A percentile compares a stretch with the other conserved stretches of the same genome.
These are phyloP conservation scores for Pipistrellus pygmaeus DNA, from an alignment of 2,797 vertebrate species.

Conservation along the genomic window DNA sequence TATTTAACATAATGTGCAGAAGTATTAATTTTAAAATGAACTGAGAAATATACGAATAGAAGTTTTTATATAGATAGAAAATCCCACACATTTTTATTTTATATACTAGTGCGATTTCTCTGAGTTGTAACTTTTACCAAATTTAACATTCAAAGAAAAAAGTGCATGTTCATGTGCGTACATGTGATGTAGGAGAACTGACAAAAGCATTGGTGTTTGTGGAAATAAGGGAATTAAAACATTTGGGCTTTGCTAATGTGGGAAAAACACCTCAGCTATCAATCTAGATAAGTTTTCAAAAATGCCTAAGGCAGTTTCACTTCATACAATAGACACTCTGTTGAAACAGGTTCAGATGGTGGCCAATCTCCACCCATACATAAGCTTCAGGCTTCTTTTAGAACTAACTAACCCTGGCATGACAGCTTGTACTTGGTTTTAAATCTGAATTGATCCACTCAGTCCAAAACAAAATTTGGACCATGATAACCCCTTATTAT, in stretches of 20 bases:
- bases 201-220: not conserved
- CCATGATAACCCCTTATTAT: constrained; percentile 1
- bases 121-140: constrained; percentile 7
- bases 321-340: constrained; percentile 50
- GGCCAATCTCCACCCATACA: constrained; percentile 29
- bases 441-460: not conserved
- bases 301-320: constrained; percentile 54
- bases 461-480: not conserved
- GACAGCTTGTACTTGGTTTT: not conserved
- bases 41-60: not conserved
- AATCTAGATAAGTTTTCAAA: constrained; percentile 63
- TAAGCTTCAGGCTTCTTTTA: not conserved
- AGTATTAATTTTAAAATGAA: not conserved
- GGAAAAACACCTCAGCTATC: constrained; percentile 58
- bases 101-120: not conserved
- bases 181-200: not conserved
- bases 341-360: constrained; percentile 61
- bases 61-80: constrained; percentile 45
- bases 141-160: constrained; percentile 11
- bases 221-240: constrained; percentile 40
- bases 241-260: constrained; percentile 59
- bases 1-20: not conserved
- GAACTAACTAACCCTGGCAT: constrained; percentile 28
- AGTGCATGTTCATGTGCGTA: not conserved
- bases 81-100: not conserved